Evolutionary conservation across 2,888 invertebrate genomes (phyloP), one percentile per base, ranked within the genome.

Genomic region (Cheilosia scutellata): DNA sequence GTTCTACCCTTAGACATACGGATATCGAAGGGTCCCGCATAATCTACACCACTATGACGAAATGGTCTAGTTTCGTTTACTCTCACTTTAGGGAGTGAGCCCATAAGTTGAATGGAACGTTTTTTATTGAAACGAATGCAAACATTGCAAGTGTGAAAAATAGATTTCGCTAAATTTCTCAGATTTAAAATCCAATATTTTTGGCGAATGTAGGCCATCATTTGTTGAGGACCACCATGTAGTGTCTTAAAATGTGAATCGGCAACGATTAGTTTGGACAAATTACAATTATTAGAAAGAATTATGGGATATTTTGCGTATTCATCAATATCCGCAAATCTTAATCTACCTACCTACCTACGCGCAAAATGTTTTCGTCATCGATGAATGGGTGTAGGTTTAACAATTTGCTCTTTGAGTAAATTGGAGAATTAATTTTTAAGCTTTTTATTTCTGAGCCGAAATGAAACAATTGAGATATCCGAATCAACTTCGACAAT

Each of bases 351-450:
- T n/a, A n/a, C n/a, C n/a, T n/a, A 13, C 82, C 82, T 16, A 79
- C 79, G 13, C 72, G 55, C 5, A 74, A 9, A 9, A 57, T 13
- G 5, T 20, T 31, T 7, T 49, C 31, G 5, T 57, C 13, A 42
- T 86, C 86, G 1, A 86, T n/a, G 44, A 87, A 82, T 20, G 82
- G 87, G 33, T 57, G 31, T 33, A 57, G 25, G 33, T 9, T 58
- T 25, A 37, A 11, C 9, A 47, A 20, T 47, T 70, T 25, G 13
- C 55, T 31, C 53, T 55, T 68, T n/a, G 51, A 40, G 13, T 51
- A 51, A 51, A 68, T 16, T 31, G 16, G 44, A 13, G 16, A 7
- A 42, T 57, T 57, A 31, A 11, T 20, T 33, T 9, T n/a, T 7
- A 68, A 31, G 25, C 31, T 33, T 31, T 44, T 42, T 7, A 44